These are phyloP conservation scores for Morpho deidamia DNA, from an alignment of 2,888 invertebrate genomes.

Conservation along the genomic window DNA sequence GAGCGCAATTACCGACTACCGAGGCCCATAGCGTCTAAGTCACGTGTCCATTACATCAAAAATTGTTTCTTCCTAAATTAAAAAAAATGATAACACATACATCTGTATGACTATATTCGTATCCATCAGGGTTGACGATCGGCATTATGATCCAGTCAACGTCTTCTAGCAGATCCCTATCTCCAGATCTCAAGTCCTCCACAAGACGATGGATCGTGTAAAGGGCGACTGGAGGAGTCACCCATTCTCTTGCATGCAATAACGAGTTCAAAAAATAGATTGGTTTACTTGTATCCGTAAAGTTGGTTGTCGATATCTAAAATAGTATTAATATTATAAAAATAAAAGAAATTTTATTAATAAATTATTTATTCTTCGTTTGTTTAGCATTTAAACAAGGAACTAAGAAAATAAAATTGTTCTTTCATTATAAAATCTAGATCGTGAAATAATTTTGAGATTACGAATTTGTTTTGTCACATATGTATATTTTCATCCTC, in stretches of 20 bases:
- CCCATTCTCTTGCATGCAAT: conserved; percentile 84
- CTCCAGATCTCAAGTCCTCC: conserved; percentile 54
- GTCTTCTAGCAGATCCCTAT: conserved; percentile 64
- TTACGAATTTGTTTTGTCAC: too few species aligned
- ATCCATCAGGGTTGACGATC: conserved; percentile 85
- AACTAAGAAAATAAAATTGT: background rate
- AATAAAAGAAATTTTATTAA: too few species aligned
- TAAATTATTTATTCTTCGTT: too few species aligned
- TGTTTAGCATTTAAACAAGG: background rate
- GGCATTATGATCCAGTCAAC: conserved; percentile 84
- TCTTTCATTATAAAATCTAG: background rate
- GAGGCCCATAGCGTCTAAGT: too few species aligned
- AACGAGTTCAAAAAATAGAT: conserved; percentile 76
- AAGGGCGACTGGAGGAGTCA: conserved; percentile 78
- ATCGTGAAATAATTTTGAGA: too few species aligned
- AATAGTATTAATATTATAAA: background rate
- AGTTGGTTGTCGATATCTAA: conserved; percentile 77
- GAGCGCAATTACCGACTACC: too few species aligned
- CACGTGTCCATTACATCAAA: too few species aligned
- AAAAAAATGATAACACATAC: conserved; percentile 33
- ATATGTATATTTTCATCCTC: too few species aligned
- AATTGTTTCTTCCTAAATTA: too few species aligned
- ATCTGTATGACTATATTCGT: conserved; percentile 76
- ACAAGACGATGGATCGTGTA: conserved; percentile 79
- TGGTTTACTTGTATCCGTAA: conserved; percentile 54